These are phyloP conservation scores for Sitta carolinensis DNA, from an alignment of 2,797 vertebrate species.

Conservation along the genomic window DNA sequence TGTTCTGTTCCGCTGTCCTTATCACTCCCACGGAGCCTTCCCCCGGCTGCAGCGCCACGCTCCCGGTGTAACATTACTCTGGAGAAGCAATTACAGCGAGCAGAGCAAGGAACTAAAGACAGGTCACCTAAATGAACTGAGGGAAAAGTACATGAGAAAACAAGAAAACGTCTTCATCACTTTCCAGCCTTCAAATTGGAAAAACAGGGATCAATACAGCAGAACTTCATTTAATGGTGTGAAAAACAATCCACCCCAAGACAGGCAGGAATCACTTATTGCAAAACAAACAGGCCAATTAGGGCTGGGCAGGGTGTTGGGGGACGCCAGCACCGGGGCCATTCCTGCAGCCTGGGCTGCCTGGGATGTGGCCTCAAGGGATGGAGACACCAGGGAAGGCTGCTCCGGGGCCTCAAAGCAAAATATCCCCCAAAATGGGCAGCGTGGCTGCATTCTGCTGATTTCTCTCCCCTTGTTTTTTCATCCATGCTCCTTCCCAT, in stretches of 20 bases:
- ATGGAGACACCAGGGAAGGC: not conserved
- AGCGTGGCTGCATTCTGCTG: fast-evolving
- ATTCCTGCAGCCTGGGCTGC: not conserved
- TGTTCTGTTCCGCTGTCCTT: not conserved
- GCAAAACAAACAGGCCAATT: constrained; percentile 73
- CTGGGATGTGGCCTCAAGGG: fast-evolving
- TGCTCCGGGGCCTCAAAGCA: fast-evolving
- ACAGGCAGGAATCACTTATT: constrained; percentile 72
- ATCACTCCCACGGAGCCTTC: not conserved
- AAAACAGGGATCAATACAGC: constrained; percentile 74
- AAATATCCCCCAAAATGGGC: not conserved
- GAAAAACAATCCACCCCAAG: constrained; percentile 70
- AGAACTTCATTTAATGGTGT: constrained; percentile 78
- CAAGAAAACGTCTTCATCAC: constrained; percentile 74
- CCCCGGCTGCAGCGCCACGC: not conserved
- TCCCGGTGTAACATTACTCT: constrained; percentile 7
- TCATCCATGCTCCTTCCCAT: fast-evolving
- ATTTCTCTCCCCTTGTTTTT: not conserved
- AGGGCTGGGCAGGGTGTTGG: not conserved
- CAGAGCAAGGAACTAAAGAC: constrained; percentile 54
- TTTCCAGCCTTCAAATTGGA: constrained; percentile 73
- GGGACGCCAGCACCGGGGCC: not conserved
- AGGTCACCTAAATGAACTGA: constrained; percentile 69
- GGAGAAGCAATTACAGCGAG: constrained; percentile 66
- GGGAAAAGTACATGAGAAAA: constrained; percentile 59